Evolutionary conservation across 2,888 invertebrate species (phyloP), one percentile per base, ranked within the genome.

Genomic region (Pristionchus maxplancki): DNA sequence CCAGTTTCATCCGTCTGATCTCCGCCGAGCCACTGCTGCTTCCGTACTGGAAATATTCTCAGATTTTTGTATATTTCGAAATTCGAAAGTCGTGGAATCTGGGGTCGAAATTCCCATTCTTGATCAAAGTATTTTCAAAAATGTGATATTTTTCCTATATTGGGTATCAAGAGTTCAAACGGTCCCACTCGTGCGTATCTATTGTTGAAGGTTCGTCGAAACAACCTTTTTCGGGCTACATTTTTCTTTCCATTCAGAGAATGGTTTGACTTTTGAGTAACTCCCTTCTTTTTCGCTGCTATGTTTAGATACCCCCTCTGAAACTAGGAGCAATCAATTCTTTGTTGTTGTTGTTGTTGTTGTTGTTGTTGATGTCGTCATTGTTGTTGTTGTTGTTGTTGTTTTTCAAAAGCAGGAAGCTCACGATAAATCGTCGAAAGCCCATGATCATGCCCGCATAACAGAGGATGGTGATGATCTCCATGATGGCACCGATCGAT

Each of bases 1-100:
- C 44, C 6, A 4, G 13, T 4, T n/a, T 78, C 78, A 78, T 40
- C 15, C 28, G 44, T 1, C 20, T 24, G 3, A 48, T 13, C 4
- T 44, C 78, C n/a, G 44, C 20, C 1, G 71, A 48, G 20, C n/a
- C 28, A 5, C 20, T 9, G 9, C 37, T 78, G 9, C 15, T 71
- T 17, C 34, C 71, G 71, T 71, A 71, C 71, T 44, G 78, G n/a
- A 78, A 44, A 44, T 78, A n/a, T n/a, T n/a, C n/a, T n/a, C n/a
- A n/a, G n/a, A n/a, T n/a, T n/a, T n/a, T n/a, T n/a, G n/a, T n/a
- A n/a, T n/a, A n/a, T n/a, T n/a, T n/a, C n/a, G n/a, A n/a, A n/a
- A n/a, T n/a, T n/a, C n/a, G n/a, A n/a, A n/a, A n/a, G n/a, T n/a
- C n/a, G n/a, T n/a, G n/a, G n/a, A n/a, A n/a, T n/a, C n/a, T n/a